Base-by-base conservation (phyloP, 1,140 invertebrate genomes). In the Bilobella aurantiaca region DNA sequence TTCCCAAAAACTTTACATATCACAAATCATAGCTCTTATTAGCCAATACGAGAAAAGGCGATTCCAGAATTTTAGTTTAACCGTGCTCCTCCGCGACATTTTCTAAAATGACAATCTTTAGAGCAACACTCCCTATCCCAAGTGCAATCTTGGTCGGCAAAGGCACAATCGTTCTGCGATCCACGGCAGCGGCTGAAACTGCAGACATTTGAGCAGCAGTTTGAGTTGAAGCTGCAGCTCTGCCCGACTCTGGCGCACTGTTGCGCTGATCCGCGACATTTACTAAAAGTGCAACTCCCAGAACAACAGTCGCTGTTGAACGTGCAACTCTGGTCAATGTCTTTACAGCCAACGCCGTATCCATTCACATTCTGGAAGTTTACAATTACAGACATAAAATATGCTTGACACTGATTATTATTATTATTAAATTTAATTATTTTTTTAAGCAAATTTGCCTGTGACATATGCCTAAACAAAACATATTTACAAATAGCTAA, bases 101-200 rank as follows among this genome's bases (percentile, higher is more conserved):
- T 59, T 16, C 5, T 28, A 8, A 59, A 23, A 12, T 12, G 5
- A 57, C 53, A 57, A 5, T 57, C 21, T 12, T 28, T 28, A 8
- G 53, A 57, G 53, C 53, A 57, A 23, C 53, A 57, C 27, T 57
- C 53, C n/a, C 21, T 21, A 23, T 57, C 53, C 53, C 53, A 57
- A 57, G 53, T 12, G 21, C 53, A 57, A 21, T 8, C 21, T 28
- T 57, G 53, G 21, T 28, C 53, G 5, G 27, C 27, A 23, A 12
- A 23, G 5, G 53, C 53, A 21, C 53, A 57, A 14, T 57, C n/a
- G 8, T 21, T 57, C 14, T 21, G 8, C 8, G n/a, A 23, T 8
- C 53, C 53, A 8, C 53, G 53, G 21, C 53, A 57, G 8, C 5
- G 8, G n/a, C n/a, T 23, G 53, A 57, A 57, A 57, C 8, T 57